Base-by-base conservation (phyloP, 2,888 invertebrate genomes). In the Mesorhabditis sp. region DNA sequence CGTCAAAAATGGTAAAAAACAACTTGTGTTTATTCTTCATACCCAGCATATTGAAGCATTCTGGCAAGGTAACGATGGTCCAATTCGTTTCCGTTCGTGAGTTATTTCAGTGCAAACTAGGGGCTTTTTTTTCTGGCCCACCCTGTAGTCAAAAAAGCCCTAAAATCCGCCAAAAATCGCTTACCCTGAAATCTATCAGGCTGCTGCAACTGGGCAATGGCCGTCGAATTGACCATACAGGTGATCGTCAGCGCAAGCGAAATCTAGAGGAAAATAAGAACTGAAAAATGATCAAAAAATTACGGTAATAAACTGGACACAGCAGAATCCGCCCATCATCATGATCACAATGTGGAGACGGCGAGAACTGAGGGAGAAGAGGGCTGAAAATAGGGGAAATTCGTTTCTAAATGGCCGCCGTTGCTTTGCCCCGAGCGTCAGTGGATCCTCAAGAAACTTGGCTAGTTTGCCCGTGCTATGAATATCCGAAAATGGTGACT, bases 151-250 rank as follows among this genome's bases (percentile, higher is more conserved):
- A 28, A 28, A 28, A 28, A 28, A 28, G 1, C 28, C 28, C 2
- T 28, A 28, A 28, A 28, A 28, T 28, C 28, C 28, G 1, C 28
- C 28, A 28, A 28, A 28, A 28, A 28, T 28, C 28, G 2, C 28
- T 1, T 28, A 28, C 28, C 28, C 28, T 28, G 28, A 28, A 28
- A 28, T 50, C 58, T 50, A 13, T 50, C 58, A 2, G 7, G 7
- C 2, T n/a, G 7, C 2, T 50, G 58, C 58, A 50, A 2, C n/a
- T 50, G 7, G 4, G 71, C 72, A 65, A 77, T 66, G 3, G 77
- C 77, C 7, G 77, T 77, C 4, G 77, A 77, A 43, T 77, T 77
- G 43, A 67, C 70, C 78, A 78, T 78, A 68, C 78, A 78, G 10
- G 76, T 78, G 76, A 78, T 78, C 5, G 78, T 76, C 50, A 78